phyloP scores from a whole-genome alignment of 2,797 vertebrate genomes.

The Botia kubotai region DNA sequence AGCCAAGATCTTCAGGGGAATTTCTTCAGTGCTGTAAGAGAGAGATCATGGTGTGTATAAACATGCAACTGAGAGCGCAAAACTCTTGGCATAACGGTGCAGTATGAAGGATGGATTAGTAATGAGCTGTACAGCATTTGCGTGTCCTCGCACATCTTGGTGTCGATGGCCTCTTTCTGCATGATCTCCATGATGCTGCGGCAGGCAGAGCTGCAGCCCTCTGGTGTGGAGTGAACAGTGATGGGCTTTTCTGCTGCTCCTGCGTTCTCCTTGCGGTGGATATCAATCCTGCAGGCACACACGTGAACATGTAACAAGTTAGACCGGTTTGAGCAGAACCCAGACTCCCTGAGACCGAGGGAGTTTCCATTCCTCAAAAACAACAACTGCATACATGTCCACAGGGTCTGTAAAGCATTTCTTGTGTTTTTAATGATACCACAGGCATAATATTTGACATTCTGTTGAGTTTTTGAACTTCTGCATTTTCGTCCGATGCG shows the following conservation, averaged over 20 bases:
- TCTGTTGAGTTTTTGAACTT: too few species aligned
- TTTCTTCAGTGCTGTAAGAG: slow-evolving; percentile 89
- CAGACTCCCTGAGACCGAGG: not conserved
- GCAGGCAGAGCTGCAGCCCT: slow-evolving; percentile 94
- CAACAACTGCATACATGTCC: not conserved
- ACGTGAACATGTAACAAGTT: not conserved
- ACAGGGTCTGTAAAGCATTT: not conserved
- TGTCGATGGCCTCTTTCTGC: slow-evolving; percentile 98
- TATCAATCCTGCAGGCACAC: slow-evolving; percentile 86
- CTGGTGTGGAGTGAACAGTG: slow-evolving; percentile 96
- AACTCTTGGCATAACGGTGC: not conserved
- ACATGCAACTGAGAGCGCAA: not conserved
- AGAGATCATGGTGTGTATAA: not conserved
- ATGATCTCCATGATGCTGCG: slow-evolving; percentile 99
- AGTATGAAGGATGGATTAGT: not conserved
- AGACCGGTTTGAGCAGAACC: not conserved
- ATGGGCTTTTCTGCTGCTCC: slow-evolving; percentile 98
- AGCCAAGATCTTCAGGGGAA: slow-evolving; percentile 96
- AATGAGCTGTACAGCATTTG: not conserved
- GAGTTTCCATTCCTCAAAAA: not conserved
- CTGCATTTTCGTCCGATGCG: too few species aligned
- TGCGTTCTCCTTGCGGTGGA: slow-evolving; percentile 98
- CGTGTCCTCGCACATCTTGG: slow-evolving; percentile 85
- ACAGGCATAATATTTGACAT: not conserved
- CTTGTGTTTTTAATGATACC: not conserved